A percentile compares a stretch with the other conserved stretches of the same genome.
Evolutionary conservation across 2,888 invertebrate species (phyloP).

Genomic region (Cantharis nigra): DNA sequence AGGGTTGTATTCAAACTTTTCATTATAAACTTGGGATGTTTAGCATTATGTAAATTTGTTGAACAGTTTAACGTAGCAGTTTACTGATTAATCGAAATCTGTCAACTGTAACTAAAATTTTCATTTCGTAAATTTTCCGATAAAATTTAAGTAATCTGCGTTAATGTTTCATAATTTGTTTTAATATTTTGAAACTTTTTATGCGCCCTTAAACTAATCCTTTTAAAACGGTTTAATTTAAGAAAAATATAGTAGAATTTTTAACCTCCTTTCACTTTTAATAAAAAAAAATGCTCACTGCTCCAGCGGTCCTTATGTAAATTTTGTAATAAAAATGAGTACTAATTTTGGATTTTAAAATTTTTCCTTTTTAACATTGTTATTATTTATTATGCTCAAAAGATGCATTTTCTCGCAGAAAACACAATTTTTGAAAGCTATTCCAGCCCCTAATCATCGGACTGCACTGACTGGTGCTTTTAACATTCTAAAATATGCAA

Average conservation of each 20-base stretch:
- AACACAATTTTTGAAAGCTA: too few species aligned
- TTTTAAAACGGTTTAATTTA: not conserved
- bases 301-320: not conserved
- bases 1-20: slow-evolving; percentile 1
- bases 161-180: not conserved
- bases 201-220: not conserved
- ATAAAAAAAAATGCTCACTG: not conserved
- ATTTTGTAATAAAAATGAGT: not conserved
- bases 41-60: slow-evolving; percentile 15
- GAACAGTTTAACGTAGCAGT: not conserved
- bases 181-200: not conserved
- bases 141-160: not conserved
- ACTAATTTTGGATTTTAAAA: not conserved
- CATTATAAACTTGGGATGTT: slow-evolving; percentile 3
- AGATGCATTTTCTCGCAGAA: too few species aligned
- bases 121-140: not conserved
- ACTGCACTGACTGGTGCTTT: not conserved
- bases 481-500: not conserved
- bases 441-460: not conserved
- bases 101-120: slow-evolving; percentile 4
- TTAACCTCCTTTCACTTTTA: not conserved
- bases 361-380: too few species aligned
- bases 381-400: too few species aligned
- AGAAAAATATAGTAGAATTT: not conserved
- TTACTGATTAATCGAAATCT: not conserved